phyloP scores from a whole-genome alignment of 2,888 invertebrate genomes.

The Perizoma flavofasciatum region DNA sequence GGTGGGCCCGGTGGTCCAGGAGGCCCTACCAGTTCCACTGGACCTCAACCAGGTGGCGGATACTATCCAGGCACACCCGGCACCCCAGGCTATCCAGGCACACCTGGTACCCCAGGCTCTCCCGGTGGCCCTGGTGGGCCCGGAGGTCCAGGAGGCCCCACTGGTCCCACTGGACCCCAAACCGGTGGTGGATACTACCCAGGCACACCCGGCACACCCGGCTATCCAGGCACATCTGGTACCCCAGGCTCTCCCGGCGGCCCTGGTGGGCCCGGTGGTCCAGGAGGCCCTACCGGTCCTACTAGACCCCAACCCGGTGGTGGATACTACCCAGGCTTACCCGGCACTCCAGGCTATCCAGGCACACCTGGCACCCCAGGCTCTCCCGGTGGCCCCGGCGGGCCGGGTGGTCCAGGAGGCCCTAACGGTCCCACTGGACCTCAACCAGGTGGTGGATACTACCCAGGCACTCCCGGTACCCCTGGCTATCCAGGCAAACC shows the following conservation, averaged over 20 bases:
- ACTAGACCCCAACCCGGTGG: slow-evolving; percentile 19
- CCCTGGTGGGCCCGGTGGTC: slow-evolving; percentile 26
- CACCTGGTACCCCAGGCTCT: slow-evolving; percentile 19
- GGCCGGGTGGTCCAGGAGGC: slow-evolving; percentile 40
- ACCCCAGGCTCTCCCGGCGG: slow-evolving; percentile 46
- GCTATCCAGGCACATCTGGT: slow-evolving; percentile 47
- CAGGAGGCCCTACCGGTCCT: neutral
- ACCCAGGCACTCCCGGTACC: slow-evolving; percentile 43
- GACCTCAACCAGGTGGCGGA: slow-evolving; percentile 47
- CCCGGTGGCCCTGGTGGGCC: slow-evolving; percentile 22
- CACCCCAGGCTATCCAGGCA: slow-evolving; percentile 28
- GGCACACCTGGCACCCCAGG: too few relatives aligned
- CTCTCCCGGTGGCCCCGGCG: slow-evolving; percentile 36
- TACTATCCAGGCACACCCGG: slow-evolving; percentile 37
- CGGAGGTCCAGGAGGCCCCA: slow-evolving; percentile 38
- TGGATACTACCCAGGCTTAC: slow-evolving; percentile 28
- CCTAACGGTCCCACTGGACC: slow-evolving; percentile 38
- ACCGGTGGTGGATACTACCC: slow-evolving; percentile 44
- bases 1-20: slow-evolving; percentile 34
- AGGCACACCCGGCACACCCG: slow-evolving; percentile 43
- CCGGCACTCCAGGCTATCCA: slow-evolving; percentile 33
- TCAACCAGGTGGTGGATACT: slow-evolving; percentile 40
- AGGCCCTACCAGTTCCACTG: slow-evolving; percentile 40
- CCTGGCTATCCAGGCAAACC: slow-evolving; percentile 46
- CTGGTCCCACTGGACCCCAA: slow-evolving; percentile 38